Evolutionary conservation across 1,140 invertebrate species (phyloP).

Genomic region (Macrotrachela quadricornifera): DNA sequence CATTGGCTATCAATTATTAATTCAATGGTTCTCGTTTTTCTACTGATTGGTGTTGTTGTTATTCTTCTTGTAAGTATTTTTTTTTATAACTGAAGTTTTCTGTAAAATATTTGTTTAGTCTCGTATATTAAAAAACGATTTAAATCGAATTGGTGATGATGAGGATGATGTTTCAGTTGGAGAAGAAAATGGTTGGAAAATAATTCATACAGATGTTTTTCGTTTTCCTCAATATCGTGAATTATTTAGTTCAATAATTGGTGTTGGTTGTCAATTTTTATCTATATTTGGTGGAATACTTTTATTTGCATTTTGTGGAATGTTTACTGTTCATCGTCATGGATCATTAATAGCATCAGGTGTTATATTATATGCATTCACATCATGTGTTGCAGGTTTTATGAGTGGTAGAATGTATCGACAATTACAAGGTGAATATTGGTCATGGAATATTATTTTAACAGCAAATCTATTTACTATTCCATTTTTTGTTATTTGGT

Average conservation of each 20-base stretch:
- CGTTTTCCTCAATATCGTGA: conserved; percentile 31
- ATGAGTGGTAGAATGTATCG: conserved; percentile 31
- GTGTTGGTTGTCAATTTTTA: conserved; percentile 34
- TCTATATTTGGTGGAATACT: conserved; percentile 33
- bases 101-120: conserved; percentile 18
- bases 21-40: conserved; percentile 35
- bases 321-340: conserved; percentile 36
- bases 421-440: conserved; percentile 34
- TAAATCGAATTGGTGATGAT: conserved; percentile 33
- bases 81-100: too few species aligned
- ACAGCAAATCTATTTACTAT: conserved; percentile 35
- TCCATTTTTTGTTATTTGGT: conserved; percentile 36
- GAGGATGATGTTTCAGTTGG: conserved; percentile 29
- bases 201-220: conserved; percentile 37
- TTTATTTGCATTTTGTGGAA: conserved; percentile 32
- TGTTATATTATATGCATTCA: conserved; percentile 35
- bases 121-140: conserved; percentile 34
- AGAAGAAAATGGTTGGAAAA: conserved; percentile 38
- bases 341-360: conserved; percentile 34
- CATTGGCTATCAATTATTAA: conserved; percentile 39
- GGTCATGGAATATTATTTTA: conserved; percentile 36
- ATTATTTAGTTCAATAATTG: conserved; percentile 35
- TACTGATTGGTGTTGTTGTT: conserved; percentile 35
- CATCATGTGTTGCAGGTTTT: conserved; percentile 35
- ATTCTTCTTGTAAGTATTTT: conserved; percentile 33